Conservation (phyloP, 2,888 invertebrate genomes). For the Penaeus monodon region DNA sequence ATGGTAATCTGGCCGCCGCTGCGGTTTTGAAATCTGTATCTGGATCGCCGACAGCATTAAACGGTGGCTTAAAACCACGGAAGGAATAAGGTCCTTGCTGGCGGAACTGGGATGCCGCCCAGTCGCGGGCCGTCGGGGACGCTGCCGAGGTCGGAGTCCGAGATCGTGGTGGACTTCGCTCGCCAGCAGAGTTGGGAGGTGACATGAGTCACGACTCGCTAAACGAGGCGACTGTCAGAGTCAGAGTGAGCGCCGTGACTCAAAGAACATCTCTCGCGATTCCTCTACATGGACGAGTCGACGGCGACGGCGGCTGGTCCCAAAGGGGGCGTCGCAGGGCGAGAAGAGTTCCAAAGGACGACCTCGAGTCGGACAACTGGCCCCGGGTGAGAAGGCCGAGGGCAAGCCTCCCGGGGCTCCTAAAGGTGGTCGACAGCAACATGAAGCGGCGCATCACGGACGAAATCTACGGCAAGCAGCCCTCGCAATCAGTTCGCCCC, state of each 20-base stretch:
- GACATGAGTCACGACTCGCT: constrained; percentile 53
- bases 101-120: constrained; percentile 54
- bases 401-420: constrained; percentile 14
- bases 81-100: constrained; percentile 47
- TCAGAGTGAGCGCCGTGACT: constrained; percentile 6
- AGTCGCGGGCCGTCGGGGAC: constrained; percentile 26
- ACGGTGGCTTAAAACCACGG: constrained; percentile 38
- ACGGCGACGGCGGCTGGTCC: neutral
- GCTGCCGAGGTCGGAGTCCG: constrained; percentile 51
- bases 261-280: constrained; percentile 21
- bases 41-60: neutral
- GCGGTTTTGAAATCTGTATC: constrained; percentile 16
- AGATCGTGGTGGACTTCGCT: constrained; percentile 54
- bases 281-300: constrained; percentile 42
- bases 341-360: neutral
- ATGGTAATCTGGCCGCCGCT: constrained; percentile 9
- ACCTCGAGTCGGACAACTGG: constrained; percentile 2
- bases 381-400: neutral
- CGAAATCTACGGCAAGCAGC: constrained; percentile 3
- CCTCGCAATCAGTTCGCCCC: constrained; percentile 36
- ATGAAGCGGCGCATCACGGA: neutral
- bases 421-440: constrained; percentile 16
- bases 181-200: constrained; percentile 35
- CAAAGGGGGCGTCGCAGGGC: neutral
- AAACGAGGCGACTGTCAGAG: constrained; percentile 16